phyloP scores from a whole-genome alignment of 2,797 vertebrate species.

The Halcyon chelicuti region DNA sequence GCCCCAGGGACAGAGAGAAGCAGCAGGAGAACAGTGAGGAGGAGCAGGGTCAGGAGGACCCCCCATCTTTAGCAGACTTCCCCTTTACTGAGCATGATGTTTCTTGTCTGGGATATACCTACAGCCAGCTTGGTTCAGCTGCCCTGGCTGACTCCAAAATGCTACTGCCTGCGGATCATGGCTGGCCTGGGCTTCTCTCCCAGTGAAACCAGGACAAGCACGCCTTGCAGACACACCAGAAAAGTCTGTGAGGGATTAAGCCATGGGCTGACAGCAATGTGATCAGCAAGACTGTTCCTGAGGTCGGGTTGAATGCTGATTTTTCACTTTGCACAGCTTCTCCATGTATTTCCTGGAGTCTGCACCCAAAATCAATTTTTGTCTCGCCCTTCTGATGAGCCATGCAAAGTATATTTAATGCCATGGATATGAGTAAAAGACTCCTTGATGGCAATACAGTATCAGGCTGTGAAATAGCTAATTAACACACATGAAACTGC shows the following conservation, averaged over 20 bases:
- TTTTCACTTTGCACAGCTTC: background rate
- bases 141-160: background rate
- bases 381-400: background rate
- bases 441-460: background rate
- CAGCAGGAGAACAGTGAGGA: background rate
- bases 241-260: background rate
- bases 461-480: fast-evolving
- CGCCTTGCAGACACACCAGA: background rate
- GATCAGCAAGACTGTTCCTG: background rate
- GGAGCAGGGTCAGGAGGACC: background rate
- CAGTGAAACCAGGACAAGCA: background rate
- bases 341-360: background rate
- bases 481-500: background rate
- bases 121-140: background rate
- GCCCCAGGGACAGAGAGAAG: background rate
- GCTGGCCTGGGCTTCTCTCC: background rate
- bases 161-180: background rate
- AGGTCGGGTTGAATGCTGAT: fast-evolving
- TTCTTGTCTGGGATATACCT: background rate
- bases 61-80: background rate
- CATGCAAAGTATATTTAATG: background rate
- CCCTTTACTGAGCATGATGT: background rate
- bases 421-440: background rate
- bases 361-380: background rate
- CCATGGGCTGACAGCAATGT: background rate